Conservation (phyloP, 92 coral and sea anemone genomes). For the Porites divaricata region DNA sequence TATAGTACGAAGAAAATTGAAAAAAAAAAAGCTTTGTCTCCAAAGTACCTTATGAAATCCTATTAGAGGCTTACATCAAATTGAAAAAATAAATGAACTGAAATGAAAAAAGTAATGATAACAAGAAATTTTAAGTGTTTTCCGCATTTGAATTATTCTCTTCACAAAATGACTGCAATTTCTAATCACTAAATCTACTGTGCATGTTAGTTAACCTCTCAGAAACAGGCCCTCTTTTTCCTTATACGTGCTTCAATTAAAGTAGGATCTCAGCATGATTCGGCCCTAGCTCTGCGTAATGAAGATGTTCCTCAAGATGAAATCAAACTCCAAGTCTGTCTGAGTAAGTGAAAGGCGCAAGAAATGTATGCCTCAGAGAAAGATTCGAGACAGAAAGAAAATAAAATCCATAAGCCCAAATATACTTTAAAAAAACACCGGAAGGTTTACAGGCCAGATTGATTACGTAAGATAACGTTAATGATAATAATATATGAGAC, state of each 20-base stretch:
- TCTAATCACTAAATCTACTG: too few species aligned
- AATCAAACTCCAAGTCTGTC: constrained; percentile 4
- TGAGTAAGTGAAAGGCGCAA: not conserved
- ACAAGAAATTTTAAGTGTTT: too few species aligned
- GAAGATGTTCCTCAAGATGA: constrained; percentile 3
- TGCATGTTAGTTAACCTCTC: too few species aligned
- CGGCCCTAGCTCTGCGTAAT: not conserved
- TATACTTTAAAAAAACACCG: constrained; percentile 26
- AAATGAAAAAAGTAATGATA: too few species aligned
- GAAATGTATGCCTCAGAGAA: not conserved
- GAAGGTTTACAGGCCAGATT: constrained; percentile 15
- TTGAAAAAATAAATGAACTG: too few species aligned
- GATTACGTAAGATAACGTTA: constrained; percentile 2
- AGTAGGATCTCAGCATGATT: not conserved
- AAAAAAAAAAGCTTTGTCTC: too few species aligned
- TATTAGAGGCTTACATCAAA: too few species aligned
- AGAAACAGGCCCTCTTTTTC: too few species aligned
- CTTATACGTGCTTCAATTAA: not conserved
- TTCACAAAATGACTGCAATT: too few species aligned
- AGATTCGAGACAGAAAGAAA: constrained; percentile 24
- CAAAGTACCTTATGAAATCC: too few species aligned
- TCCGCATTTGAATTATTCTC: too few species aligned
- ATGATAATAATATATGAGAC: not conserved
- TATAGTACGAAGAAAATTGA: too few species aligned
- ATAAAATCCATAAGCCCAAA: not conserved